Percentiles rank a stretch among this genome's conserved stretches.
These are phyloP conservation scores for Nymphalis polychloros DNA, from an alignment of 2,888 invertebrate species.

Conservation along the genomic window DNA sequence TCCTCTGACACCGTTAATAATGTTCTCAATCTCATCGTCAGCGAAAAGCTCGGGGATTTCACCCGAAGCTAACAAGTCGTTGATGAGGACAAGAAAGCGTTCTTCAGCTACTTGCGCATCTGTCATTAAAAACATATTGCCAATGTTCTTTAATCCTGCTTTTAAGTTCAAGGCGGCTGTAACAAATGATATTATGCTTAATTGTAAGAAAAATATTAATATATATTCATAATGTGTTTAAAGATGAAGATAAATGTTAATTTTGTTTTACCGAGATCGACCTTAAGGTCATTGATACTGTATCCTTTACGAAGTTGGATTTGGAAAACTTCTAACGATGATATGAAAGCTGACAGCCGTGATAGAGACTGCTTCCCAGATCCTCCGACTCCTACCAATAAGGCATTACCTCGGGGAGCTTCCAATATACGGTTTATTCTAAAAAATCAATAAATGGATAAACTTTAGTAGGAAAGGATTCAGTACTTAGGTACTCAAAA, in stretches of 20 bases:
- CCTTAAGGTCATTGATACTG: constrained; percentile 89
- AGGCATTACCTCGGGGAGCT: constrained; percentile 94
- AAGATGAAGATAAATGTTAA: not conserved
- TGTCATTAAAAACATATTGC: constrained; percentile 94
- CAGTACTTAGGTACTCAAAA: not conserved
- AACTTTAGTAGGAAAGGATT: not conserved
- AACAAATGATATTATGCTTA: constrained; percentile 12
- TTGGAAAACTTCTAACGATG: constrained; percentile 95
- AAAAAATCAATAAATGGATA: constrained; percentile 19
- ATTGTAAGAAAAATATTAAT: not conserved
- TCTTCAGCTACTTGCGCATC: constrained; percentile 97
- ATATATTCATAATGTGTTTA: not conserved
- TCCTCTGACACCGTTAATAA: constrained; percentile 87
- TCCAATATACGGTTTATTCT: constrained; percentile 96
- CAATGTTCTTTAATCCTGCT: constrained; percentile 91
- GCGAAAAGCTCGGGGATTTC: constrained; percentile 95
- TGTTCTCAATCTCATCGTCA: constrained; percentile 95
- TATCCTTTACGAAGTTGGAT: constrained; percentile 95
- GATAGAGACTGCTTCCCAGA: constrained; percentile 97
- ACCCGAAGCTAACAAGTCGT: constrained; percentile 96
- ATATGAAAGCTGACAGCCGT: constrained; percentile 93
- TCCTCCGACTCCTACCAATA: constrained; percentile 96
- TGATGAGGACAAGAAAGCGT: constrained; percentile 93
- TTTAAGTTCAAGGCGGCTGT: constrained; percentile 90
- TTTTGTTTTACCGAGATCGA: constrained; percentile 77